Evolutionary conservation across 2,113 vertebrate species (phyloP).

Genomic region (Cryptotis parvus): DNA sequence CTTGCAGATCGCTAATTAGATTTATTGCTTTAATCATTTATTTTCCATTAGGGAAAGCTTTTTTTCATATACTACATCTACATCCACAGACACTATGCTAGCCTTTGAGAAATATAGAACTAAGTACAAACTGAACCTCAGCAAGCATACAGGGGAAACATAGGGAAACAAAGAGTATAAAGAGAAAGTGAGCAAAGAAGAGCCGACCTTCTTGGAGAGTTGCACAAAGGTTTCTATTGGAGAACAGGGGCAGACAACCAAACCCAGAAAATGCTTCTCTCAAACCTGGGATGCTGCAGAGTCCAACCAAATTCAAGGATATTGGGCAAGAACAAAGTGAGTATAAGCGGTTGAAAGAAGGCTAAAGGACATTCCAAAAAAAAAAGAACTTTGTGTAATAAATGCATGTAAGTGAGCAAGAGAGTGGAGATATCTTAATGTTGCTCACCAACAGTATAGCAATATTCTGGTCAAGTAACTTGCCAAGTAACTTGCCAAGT

Average conservation of each 20-base stretch:
- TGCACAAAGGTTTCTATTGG: neutral
- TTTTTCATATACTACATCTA: neutral
- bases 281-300: neutral
- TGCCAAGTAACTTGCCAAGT: neutral
- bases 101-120: neutral
- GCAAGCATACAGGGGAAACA: too few relatives aligned
- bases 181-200: neutral
- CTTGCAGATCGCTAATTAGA: neutral
- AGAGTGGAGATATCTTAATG: neutral
- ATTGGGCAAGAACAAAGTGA: neutral
- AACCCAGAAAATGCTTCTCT: neutral
- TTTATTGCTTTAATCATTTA: slow-evolving; percentile 3
- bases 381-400: neutral
- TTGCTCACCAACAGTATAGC: neutral
- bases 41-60: slow-evolving; percentile 27
- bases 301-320: neutral
- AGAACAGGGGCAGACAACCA: neutral
- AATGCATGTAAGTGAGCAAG: neutral
- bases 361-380: neutral
- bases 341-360: neutral
- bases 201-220: neutral
- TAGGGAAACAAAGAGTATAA: neutral
- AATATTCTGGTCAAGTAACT: neutral
- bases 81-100: neutral
- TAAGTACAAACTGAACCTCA: neutral